These are phyloP conservation scores for Calliphora vicina DNA, from an alignment of 1,140 invertebrate species.

Conservation along the genomic window DNA sequence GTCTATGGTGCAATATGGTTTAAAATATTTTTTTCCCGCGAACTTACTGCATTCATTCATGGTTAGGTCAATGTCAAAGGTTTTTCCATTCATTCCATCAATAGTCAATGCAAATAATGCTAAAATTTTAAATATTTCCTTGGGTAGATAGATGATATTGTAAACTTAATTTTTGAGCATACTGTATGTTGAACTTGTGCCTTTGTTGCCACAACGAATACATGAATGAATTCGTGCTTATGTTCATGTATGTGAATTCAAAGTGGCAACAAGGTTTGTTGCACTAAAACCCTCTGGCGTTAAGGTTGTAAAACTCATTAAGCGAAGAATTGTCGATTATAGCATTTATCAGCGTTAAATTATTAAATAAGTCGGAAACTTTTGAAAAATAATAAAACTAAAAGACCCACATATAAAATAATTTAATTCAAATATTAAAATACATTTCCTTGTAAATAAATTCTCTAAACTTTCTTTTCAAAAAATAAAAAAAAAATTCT, in stretches of 20 bases:
- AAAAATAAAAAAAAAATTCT: too few species aligned
- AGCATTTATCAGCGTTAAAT: not conserved
- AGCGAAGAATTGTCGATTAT: not conserved
- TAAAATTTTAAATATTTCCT: too few species aligned
- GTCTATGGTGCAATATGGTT: too few species aligned
- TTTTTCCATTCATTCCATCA: too few species aligned
- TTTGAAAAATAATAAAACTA: not conserved
- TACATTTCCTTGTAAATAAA: not conserved
- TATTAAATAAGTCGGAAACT: not conserved
- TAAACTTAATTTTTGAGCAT: not conserved
- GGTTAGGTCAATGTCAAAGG: too few species aligned
- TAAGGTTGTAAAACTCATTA: constrained; percentile 10
- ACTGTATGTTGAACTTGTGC: not conserved
- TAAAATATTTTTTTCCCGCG: too few species aligned
- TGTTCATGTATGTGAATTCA: not conserved
- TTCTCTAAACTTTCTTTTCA: too few species aligned
- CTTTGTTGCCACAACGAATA: not conserved
- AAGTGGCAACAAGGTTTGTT: not conserved
- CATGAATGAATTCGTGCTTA: not conserved
- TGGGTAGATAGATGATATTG: not conserved
- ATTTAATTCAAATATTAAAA: not conserved
- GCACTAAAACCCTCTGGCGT: not conserved
- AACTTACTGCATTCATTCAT: too few species aligned
- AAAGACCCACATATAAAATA: not conserved
- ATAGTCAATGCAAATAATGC: too few species aligned